Conservation (phyloP, 2,797 vertebrate species). For the Trematomus bernacchii region DNA sequence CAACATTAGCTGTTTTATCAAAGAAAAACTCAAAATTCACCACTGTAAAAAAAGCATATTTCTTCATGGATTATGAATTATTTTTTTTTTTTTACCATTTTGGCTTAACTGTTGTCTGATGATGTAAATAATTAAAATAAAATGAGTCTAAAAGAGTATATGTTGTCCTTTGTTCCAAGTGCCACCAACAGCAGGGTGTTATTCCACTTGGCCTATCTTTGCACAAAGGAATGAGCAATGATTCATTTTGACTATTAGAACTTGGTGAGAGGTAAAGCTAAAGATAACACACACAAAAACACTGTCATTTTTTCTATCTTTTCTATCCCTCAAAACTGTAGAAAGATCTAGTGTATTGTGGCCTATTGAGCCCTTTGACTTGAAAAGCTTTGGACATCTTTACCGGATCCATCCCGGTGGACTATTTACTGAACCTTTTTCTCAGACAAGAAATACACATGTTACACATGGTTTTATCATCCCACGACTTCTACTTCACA, state of each 20-base stretch:
- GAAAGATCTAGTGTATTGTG: background rate
- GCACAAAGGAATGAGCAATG: too few relatives aligned
- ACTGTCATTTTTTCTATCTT: too few relatives aligned
- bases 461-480: background rate
- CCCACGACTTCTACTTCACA: background rate
- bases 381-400: background rate
- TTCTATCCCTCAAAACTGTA: background rate
- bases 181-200: background rate
- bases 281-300: too few relatives aligned
- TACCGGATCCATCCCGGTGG: background rate
- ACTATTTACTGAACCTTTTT: slow-evolving; percentile 8
- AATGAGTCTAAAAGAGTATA: background rate
- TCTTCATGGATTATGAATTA: background rate
- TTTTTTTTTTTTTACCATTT: background rate
- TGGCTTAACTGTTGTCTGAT: background rate
- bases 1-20: too few relatives aligned
- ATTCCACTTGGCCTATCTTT: background rate
- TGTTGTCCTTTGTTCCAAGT: background rate
- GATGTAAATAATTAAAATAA: background rate
- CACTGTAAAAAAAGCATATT: too few relatives aligned
- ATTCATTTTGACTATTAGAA: too few relatives aligned
- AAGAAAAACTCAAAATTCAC: too few relatives aligned
- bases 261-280: too few relatives aligned
- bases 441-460: background rate
- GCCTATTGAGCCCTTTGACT: background rate